phyloP scores from a whole-genome alignment of 2,888 invertebrate species.

The Zaprionus lineosus region DNA sequence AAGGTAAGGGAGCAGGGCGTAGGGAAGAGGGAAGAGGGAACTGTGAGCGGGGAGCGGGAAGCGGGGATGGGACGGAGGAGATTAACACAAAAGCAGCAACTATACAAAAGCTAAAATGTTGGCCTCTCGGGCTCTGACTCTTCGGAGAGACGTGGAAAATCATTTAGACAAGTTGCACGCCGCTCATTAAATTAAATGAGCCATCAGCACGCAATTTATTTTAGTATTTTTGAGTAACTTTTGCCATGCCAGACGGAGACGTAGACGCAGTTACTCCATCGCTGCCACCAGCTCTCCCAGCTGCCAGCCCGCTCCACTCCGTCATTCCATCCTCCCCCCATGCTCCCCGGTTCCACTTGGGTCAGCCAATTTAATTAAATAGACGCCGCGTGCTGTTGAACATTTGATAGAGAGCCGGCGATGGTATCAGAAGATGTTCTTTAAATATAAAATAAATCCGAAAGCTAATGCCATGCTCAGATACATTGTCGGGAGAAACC shows the following conservation, averaged over 20 bases:
- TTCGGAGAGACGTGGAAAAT: conserved; percentile 67
- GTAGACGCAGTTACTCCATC: conserved; percentile 28
- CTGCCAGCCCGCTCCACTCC: conserved; percentile 8
- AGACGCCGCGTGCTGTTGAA: conserved; percentile 61
- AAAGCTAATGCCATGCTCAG: conserved; percentile 34
- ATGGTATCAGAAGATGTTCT: conserved; percentile 53
- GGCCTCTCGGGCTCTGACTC: conserved; percentile 5
- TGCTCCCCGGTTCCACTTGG: conserved; percentile 13
- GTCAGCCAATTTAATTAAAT: conserved; percentile 62
- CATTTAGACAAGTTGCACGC: conserved; percentile 83
- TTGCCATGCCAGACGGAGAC: conserved; percentile 53
- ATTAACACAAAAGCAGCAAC: conserved; percentile 15
- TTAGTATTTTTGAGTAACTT: conserved; percentile 80
- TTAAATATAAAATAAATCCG: conserved; percentile 40
- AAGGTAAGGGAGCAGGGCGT: too few relatives aligned
- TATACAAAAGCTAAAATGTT: conserved; percentile 44
- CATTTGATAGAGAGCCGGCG: conserved; percentile 59
- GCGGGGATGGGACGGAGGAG: too few relatives aligned
- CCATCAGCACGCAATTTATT: conserved; percentile 83
- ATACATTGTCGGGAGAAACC: conserved; percentile 5
- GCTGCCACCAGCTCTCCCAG: conserved; percentile 22
- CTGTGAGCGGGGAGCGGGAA: too few relatives aligned
- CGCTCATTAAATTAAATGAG: conserved; percentile 83
- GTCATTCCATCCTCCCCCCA: conserved; percentile 2
- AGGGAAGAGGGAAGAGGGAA: too few relatives aligned